phyloP scores from a whole-genome alignment of 2,797 vertebrate genomes.

The Lepilemur ruficaudatus region DNA sequence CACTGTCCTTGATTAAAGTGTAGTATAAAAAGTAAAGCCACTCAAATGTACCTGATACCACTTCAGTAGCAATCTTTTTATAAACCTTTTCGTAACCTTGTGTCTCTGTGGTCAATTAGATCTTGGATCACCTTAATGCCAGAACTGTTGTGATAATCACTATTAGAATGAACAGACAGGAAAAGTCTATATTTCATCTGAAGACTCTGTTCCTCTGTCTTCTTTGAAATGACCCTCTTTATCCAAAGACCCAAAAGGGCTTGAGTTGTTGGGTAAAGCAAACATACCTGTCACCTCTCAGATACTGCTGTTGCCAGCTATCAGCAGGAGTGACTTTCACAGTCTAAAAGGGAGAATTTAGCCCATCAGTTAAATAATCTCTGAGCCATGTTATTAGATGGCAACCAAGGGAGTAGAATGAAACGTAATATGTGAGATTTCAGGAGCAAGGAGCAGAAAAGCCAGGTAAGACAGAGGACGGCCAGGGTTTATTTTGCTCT shows the following conservation, averaged over 20 bases:
- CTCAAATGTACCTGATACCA: background rate
- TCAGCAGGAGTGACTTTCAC: background rate
- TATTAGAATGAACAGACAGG: background rate
- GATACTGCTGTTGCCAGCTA: background rate
- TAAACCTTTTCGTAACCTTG: background rate
- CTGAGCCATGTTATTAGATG: background rate
- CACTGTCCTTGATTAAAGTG: background rate
- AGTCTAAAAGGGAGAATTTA: background rate
- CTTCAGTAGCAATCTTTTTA: background rate
- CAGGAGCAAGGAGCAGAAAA: background rate
- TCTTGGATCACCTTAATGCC: background rate
- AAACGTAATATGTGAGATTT: background rate
- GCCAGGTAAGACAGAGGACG: background rate
- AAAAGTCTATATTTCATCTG: background rate
- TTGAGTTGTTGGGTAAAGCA: background rate
- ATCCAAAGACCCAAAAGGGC: background rate
- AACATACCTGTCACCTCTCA: background rate
- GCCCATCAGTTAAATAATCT: background rate
- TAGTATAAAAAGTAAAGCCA: background rate
- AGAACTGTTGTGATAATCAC: background rate
- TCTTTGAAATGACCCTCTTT: background rate
- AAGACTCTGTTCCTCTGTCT: background rate
- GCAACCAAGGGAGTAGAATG: background rate
- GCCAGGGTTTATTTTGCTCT: background rate
- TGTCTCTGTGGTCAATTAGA: background rate